Conservation (phyloP, 1,140 invertebrate species). For the Diabrotica virgifera region DNA sequence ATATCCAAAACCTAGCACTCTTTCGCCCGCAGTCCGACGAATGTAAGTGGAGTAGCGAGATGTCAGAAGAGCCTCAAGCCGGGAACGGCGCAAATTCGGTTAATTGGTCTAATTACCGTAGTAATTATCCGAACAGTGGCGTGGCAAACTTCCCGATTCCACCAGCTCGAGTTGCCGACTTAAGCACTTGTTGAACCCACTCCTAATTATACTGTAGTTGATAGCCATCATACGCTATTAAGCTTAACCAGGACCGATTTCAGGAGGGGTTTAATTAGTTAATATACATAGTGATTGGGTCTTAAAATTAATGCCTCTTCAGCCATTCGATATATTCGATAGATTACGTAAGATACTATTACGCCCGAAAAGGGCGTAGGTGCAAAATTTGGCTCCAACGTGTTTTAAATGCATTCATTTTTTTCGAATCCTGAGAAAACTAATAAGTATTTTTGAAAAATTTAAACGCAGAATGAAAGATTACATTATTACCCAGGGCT, state of each 20-base stretch:
- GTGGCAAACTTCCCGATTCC: slow-evolving; percentile 9
- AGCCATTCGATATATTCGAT: too few species aligned
- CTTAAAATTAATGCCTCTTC: too few species aligned
- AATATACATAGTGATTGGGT: too few species aligned
- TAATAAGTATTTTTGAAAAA: too few species aligned
- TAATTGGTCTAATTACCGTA: slow-evolving; percentile 18
- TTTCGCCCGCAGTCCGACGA: not conserved
- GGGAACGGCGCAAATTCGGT: slow-evolving; percentile 10
- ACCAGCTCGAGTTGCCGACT: not conserved
- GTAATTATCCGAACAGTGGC: slow-evolving; percentile 18
- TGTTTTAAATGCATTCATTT: too few species aligned
- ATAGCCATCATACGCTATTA: slow-evolving; percentile 9
- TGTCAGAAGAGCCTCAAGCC: slow-evolving; percentile 4
- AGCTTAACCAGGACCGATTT: not conserved
- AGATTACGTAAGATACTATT: too few species aligned
- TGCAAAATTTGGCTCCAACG: too few species aligned
- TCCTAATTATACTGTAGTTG: slow-evolving; percentile 7
- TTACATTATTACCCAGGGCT: too few species aligned
- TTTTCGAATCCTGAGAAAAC: too few species aligned
- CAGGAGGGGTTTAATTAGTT: not conserved
- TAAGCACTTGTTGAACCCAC: slow-evolving; percentile 15
- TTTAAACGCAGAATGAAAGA: too few species aligned
- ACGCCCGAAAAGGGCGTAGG: too few species aligned
- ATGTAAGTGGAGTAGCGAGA: not conserved
- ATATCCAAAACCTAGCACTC: slow-evolving; percentile 1